Conservation (phyloP, 2,888 invertebrate genomes). For the Cetonia aurata region DNA sequence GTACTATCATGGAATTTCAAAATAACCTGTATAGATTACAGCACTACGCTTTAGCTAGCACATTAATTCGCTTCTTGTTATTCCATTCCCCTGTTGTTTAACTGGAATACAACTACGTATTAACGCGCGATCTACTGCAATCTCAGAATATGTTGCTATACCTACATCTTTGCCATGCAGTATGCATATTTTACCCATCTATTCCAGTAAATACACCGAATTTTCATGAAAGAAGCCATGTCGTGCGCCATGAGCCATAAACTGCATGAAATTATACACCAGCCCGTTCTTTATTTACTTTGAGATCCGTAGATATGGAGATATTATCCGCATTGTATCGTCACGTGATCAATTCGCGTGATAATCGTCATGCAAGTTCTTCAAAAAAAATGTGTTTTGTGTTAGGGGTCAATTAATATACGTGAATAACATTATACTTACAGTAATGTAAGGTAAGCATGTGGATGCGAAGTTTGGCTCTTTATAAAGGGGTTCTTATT, state of each 20-base stretch:
- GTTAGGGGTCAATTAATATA: no score
- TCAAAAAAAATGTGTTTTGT: no score
- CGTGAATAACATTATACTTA: no score
- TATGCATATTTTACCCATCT: constrained; percentile 15
- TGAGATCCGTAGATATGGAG: constrained; percentile 16
- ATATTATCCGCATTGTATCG: neutral
- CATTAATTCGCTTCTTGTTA: neutral
- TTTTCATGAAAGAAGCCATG: constrained; percentile 3
- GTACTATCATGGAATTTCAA: constrained; percentile 12
- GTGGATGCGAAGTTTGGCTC: no score
- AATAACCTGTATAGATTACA: constrained; percentile 15
- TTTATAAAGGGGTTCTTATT: no score
- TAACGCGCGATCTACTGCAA: neutral
- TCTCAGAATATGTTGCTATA: no score
- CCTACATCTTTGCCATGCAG: no score
- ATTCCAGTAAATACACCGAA: constrained; percentile 2
- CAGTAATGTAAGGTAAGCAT: no score
- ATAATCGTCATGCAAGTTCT: no score
- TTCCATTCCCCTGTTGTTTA: neutral
- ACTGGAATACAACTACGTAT: neutral
- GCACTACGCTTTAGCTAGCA: neutral
- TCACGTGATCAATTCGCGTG: neutral
- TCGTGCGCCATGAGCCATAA: constrained; percentile 23
- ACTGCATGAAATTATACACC: constrained; percentile 18
- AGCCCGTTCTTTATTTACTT: constrained; percentile 23